phyloP scores from a whole-genome alignment of 2,888 invertebrate genomes.

The Napeogenes inachia region DNA sequence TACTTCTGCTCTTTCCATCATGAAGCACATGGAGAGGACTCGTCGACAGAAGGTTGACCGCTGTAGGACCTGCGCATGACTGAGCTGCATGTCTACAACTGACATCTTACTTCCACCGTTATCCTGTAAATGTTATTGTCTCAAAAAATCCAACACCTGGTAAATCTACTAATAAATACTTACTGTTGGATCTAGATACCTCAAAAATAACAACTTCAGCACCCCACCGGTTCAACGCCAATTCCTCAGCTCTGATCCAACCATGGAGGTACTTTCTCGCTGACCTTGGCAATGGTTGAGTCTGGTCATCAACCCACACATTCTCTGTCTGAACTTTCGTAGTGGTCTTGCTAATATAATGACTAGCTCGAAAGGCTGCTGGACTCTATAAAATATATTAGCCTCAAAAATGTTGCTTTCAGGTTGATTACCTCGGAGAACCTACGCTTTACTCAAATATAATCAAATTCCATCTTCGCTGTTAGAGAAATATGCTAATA shows the following conservation, averaged over 20 bases:
- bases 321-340: slow-evolving; percentile 42
- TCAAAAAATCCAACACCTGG: slow-evolving; percentile 4
- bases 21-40: slow-evolving; percentile 55
- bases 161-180: too few relatives aligned
- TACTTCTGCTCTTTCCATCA: slow-evolving; percentile 53
- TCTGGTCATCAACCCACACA: slow-evolving; percentile 61
- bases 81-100: slow-evolving; percentile 51
- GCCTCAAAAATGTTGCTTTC: background rate
- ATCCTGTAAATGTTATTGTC: slow-evolving; percentile 41
- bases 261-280: slow-evolving; percentile 55
- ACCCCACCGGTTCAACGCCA: slow-evolving; percentile 56
- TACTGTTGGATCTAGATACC: slow-evolving; percentile 34
- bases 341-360: slow-evolving; percentile 17
- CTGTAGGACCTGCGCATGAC: slow-evolving; percentile 57
- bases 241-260: slow-evolving; percentile 61
- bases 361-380: slow-evolving; percentile 41
- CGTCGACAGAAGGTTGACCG: slow-evolving; percentile 62
- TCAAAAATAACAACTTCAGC: slow-evolving; percentile 59
- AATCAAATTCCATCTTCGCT: slow-evolving; percentile 2
- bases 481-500: slow-evolving; percentile 1
- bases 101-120: slow-evolving; percentile 48
- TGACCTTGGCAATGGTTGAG: slow-evolving; percentile 62
- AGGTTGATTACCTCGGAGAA: slow-evolving; percentile 1
- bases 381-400: slow-evolving; percentile 43
- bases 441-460: slow-evolving; percentile 5